phyloP scores from a whole-genome alignment of 2,113 vertebrate genomes.

The Ifrita kowaldi region DNA sequence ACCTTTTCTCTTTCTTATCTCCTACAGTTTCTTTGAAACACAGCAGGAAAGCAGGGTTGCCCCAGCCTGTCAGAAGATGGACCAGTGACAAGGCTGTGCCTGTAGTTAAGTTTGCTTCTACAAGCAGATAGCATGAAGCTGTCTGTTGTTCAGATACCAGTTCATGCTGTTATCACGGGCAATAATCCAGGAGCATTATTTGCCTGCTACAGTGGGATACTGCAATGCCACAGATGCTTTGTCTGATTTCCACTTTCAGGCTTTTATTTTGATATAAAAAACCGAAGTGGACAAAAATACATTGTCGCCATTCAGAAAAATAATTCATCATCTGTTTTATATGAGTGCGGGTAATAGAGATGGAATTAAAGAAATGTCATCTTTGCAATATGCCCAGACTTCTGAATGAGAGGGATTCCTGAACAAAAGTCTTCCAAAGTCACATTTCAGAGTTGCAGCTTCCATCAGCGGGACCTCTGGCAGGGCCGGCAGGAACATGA shows the following conservation, averaged over 20 bases:
- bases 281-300: neutral
- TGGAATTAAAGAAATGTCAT: slow-evolving; percentile 23
- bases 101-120: neutral
- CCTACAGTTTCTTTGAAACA: neutral
- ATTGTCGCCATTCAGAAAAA: slow-evolving; percentile 32
- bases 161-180: neutral
- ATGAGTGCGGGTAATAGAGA: neutral
- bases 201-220: neutral
- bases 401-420: slow-evolving; percentile 22
- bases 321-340: slow-evolving; percentile 26
- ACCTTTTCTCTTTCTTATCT: neutral
- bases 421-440: neutral
- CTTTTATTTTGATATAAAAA: slow-evolving; percentile 19
- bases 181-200: neutral
- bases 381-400: neutral
- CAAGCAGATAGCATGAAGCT: neutral
- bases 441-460: neutral
- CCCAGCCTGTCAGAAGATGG: neutral
- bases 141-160: neutral
- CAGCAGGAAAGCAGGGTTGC: neutral
- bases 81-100: neutral
- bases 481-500: neutral
- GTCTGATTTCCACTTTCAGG: neutral
- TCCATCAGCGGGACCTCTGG: neutral
- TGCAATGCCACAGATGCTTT: neutral